Conservation (phyloP, 2,113 vertebrate species). For the Lucifuga dentata region DNA sequence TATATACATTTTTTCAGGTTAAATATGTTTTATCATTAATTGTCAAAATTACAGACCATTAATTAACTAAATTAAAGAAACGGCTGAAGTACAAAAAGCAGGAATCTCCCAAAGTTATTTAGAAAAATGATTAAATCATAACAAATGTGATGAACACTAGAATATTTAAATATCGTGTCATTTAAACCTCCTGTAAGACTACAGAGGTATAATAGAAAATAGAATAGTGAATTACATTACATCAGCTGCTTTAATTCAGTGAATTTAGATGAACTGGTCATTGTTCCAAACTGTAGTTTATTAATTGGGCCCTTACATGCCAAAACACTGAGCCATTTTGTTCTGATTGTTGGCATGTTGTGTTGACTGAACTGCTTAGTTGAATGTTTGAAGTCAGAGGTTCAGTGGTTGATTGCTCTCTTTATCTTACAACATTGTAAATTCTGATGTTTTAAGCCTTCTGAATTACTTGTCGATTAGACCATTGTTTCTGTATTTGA, state of each 20-base stretch:
- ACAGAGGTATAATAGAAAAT: too few species aligned
- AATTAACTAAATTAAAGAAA: neutral
- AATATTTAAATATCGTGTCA: neutral
- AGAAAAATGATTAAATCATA: too few species aligned
- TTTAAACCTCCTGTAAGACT: too few species aligned
- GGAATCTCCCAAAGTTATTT: neutral
- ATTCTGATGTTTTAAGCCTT: too few species aligned
- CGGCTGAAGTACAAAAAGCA: constrained; percentile 2
- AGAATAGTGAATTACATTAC: too few species aligned
- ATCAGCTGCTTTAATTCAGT: neutral
- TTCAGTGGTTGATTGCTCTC: too few species aligned
- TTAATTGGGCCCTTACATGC: neutral
- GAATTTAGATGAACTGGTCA: neutral
- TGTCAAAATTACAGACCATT: constrained; percentile 4
- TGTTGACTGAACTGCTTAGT: neutral
- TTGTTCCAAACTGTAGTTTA: neutral
- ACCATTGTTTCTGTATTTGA: too few species aligned
- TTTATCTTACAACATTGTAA: too few species aligned
- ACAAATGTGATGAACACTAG: too few species aligned
- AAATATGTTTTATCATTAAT: too few species aligned
- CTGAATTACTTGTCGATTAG: too few species aligned
- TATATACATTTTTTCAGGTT: too few species aligned
- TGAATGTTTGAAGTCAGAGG: neutral
- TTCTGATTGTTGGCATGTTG: neutral
- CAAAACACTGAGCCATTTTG: neutral